Conservation (phyloP, 2,113 vertebrate genomes). For the Notechis scutatus region DNA sequence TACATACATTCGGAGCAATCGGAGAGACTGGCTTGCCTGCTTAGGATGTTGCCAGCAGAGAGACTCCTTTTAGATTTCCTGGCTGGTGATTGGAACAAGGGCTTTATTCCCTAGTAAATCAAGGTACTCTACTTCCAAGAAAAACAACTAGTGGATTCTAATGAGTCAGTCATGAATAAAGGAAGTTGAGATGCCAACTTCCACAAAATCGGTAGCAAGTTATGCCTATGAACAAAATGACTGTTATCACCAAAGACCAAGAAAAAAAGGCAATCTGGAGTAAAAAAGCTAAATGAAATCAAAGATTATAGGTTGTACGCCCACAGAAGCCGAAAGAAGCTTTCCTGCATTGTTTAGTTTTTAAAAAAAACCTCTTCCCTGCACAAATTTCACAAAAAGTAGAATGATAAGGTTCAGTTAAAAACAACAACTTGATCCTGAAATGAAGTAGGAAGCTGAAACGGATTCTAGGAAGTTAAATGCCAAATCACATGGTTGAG, state of each 20-base stretch:
- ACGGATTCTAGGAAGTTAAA: neutral
- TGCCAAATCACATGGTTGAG: neutral
- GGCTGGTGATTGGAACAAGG: too few species aligned
- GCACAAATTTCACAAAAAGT: neutral
- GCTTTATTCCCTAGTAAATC: neutral
- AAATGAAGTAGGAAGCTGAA: neutral
- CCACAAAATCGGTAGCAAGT: neutral
- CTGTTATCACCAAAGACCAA: neutral
- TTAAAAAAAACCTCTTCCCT: rapidly evolving
- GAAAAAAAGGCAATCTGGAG: neutral
- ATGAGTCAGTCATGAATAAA: neutral
- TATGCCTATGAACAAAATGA: neutral
- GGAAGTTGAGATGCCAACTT: neutral
- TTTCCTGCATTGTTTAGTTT: neutral
- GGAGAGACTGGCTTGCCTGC: neutral
- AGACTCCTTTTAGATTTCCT: neutral
- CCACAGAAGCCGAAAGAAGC: neutral
- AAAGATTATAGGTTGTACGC: neutral
- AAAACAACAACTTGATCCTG: neutral
- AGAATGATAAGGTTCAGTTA: neutral
- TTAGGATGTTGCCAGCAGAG: neutral
- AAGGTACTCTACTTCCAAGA: neutral
- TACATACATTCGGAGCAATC: constrained; percentile 42
- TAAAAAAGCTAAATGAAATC: neutral
- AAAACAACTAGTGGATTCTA: neutral